Evolutionary conservation across 2,888 invertebrate species (phyloP).

Genomic region (Escarpia spicata): DNA sequence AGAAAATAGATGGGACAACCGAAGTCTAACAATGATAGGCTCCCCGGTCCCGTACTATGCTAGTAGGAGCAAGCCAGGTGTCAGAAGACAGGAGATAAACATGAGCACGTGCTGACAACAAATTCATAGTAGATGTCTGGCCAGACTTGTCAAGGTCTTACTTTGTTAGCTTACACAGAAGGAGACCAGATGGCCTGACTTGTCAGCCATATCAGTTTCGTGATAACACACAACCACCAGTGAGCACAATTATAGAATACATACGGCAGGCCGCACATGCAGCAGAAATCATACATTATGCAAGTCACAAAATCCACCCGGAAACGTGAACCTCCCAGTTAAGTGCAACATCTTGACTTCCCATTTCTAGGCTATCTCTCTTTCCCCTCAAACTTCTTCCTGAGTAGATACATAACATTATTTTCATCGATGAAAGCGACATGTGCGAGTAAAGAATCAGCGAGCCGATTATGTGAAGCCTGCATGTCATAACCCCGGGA

Average conservation of each 20-base stretch:
- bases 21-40: neutral
- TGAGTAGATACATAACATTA: constrained; percentile 13
- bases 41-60: neutral
- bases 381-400: neutral
- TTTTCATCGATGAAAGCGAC: constrained; percentile 4
- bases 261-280: neutral
- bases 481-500: neutral
- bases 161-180: neutral
- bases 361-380: neutral
- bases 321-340: neutral
- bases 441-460: neutral
- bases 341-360: neutral
- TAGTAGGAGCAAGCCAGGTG: neutral
- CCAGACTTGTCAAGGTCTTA: neutral
- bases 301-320: neutral
- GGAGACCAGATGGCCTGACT: neutral
- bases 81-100: neutral
- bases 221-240: neutral
- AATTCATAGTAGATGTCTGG: neutral
- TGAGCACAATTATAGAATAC: neutral
- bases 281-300: neutral
- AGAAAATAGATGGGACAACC: constrained; percentile 2
- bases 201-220: neutral
- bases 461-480: neutral
- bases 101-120: neutral